phyloP scores from a whole-genome alignment of 2,888 invertebrate species.

The Drosophila neutralis region DNA sequence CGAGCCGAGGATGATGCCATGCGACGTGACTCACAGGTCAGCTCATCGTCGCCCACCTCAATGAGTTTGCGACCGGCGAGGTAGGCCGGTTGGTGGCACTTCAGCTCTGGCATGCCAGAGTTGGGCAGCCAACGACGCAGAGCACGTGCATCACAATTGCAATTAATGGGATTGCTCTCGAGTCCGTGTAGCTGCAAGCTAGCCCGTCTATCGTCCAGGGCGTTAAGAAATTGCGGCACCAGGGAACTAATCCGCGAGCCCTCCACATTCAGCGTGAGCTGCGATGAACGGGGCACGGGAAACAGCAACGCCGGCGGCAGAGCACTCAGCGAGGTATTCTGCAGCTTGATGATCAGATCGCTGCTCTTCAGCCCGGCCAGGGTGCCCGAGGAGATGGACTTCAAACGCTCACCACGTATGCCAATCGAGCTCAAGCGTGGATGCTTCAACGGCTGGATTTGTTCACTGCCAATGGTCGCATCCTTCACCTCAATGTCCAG shows the following conservation, averaged over 20 bases:
- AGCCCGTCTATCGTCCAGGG: slow-evolving; percentile 92
- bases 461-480: slow-evolving; percentile 91
- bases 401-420: slow-evolving; percentile 90
- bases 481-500: slow-evolving; percentile 95
- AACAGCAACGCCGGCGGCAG: slow-evolving; percentile 93
- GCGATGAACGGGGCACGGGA: slow-evolving; percentile 94
- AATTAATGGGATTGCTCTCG: slow-evolving; percentile 91
- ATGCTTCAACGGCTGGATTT: slow-evolving; percentile 91
- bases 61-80: slow-evolving; percentile 89
- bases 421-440: slow-evolving; percentile 91
- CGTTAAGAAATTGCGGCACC: slow-evolving; percentile 91
- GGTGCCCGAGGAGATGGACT: slow-evolving; percentile 92
- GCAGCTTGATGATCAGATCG: slow-evolving; percentile 89
- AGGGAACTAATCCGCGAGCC: slow-evolving; percentile 92
- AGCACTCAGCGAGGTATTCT: slow-evolving; percentile 91
- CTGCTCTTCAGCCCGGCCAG: slow-evolving; percentile 92
- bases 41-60: slow-evolving; percentile 92
- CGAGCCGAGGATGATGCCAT: slow-evolving; percentile 83
- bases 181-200: slow-evolving; percentile 91
- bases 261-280: slow-evolving; percentile 90
- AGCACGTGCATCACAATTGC: slow-evolving; percentile 93
- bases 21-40: slow-evolving; percentile 91
- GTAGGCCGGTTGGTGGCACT: slow-evolving; percentile 90
- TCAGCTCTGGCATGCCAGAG: slow-evolving; percentile 87
- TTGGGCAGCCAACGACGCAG: slow-evolving; percentile 91